Evolutionary conservation across 2,797 vertebrate species (phyloP).

Genomic region (Megaceryle alcyon): DNA sequence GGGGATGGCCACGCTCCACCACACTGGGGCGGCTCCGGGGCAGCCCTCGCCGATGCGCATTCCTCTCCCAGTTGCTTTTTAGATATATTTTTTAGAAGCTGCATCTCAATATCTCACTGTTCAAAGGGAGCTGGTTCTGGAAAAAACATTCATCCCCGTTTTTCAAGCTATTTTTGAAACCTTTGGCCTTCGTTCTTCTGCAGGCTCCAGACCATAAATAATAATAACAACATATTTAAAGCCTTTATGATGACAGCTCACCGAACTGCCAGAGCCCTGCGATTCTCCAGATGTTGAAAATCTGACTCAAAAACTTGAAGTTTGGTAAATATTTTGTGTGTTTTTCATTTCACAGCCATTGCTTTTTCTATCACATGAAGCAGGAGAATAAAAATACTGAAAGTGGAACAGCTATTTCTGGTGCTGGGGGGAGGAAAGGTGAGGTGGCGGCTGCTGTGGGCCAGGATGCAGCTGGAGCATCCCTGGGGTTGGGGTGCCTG

Average conservation of each 20-base stretch:
- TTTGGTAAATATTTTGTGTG: constrained; percentile 44
- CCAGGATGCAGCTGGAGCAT: background rate
- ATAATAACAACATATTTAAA: constrained; percentile 31
- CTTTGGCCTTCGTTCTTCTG: background rate
- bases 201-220: constrained; percentile 50
- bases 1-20: background rate
- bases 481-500: background rate
- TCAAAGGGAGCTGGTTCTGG: background rate
- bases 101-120: background rate
- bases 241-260: background rate
- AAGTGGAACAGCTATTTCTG: background rate
- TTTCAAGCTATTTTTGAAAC: constrained; percentile 46
- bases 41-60: background rate
- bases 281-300: constrained; percentile 50
- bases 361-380: background rate
- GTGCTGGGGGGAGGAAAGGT: background rate
- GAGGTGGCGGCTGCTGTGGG: background rate
- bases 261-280: background rate
- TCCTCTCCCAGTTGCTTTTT: constrained; percentile 12
- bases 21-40: background rate
- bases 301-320: background rate
- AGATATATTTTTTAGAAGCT: background rate
- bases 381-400: background rate
- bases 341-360: background rate
- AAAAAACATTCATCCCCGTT: background rate